These are phyloP conservation scores for Chlamydotis undulata DNA, from an alignment of 2,113 vertebrate species.

Conservation along the genomic window DNA sequence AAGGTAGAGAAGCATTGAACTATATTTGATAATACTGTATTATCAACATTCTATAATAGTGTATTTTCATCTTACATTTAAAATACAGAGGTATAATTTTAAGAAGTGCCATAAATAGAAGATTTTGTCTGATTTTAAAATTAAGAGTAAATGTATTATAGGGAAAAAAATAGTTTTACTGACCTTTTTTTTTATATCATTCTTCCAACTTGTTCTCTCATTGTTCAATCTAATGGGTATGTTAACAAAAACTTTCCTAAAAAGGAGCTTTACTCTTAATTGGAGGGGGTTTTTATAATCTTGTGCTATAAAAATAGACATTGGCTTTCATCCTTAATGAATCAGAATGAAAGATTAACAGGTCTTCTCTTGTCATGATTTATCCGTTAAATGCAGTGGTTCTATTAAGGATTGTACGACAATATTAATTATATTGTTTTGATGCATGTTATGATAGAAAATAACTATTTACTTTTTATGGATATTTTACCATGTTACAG, in stretches of 20 bases:
- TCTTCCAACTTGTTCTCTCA: not conserved
- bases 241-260: not conserved
- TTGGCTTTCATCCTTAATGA: not conserved
- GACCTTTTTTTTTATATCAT: too few species aligned
- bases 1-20: not conserved
- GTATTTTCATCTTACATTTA: not conserved
- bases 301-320: not conserved
- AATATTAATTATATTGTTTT: constrained; percentile 1
- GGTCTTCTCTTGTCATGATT: not conserved
- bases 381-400: not conserved
- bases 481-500: not conserved
- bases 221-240: not conserved
- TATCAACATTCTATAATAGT: not conserved
- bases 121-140: not conserved
- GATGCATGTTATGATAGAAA: not conserved
- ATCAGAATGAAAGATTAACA: constrained; percentile 2
- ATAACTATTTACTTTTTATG: not conserved
- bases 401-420: not conserved
- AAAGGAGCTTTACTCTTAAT: not conserved
- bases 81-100: not conserved
- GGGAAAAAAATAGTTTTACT: not conserved
- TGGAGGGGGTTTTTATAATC: not conserved
- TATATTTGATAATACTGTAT: not conserved
- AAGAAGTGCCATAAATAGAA: not conserved
- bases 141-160: not conserved